Evolutionary conservation across 2,797 vertebrate species (phyloP), one percentile per base, ranked within the genome.

Genomic region (Lindbergichthys nudifrons): DNA sequence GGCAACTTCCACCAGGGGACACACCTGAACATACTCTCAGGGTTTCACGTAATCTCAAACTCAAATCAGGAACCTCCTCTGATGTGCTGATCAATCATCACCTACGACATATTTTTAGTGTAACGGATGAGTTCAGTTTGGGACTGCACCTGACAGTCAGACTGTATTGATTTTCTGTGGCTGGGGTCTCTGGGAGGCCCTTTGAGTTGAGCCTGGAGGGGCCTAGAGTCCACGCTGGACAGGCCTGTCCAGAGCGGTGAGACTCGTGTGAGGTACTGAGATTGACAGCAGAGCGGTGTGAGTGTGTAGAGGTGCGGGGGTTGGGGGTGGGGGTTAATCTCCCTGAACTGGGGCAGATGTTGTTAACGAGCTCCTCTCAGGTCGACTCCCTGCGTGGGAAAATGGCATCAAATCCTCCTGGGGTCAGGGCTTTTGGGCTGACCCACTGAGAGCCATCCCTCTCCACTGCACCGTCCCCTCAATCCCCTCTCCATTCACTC

Each of bases 341-440:
- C 92, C 81, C 94, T 95, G 94, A 95, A 95, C 93, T 85, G 92
- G 93, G 93, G 95, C 95, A 95, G 95, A 95, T 95, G 94, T 95
- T 94, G 91, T 95, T 95, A 95, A 95, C 92, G 91, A 95, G 93
- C 92, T 93, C 89, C 91, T 93, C 93, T 94, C 93, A 95, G 94
- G 93, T 95, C 92, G 91, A 88, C 93, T 94, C 93, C 90, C 86
- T 91, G 92, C 94, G 94, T 95, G 94, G 94, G 95, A 96, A 95
- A 95, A 94, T 91, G 89, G 93, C 93, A 94, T 92, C 92, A 94
- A 94, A 94, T 94, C 94, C 93, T 94, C 90, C 90, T 90, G 93
- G 93, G 94, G 95, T 95, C 94, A 94, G 91, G 89, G 91, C 92
- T 94, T 94, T 90, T 79, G 89, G 90, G 89, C 84, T 95, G 93